Base-by-base conservation (phyloP, 2,888 invertebrate species). In the Epinotia brunnichana region DNA sequence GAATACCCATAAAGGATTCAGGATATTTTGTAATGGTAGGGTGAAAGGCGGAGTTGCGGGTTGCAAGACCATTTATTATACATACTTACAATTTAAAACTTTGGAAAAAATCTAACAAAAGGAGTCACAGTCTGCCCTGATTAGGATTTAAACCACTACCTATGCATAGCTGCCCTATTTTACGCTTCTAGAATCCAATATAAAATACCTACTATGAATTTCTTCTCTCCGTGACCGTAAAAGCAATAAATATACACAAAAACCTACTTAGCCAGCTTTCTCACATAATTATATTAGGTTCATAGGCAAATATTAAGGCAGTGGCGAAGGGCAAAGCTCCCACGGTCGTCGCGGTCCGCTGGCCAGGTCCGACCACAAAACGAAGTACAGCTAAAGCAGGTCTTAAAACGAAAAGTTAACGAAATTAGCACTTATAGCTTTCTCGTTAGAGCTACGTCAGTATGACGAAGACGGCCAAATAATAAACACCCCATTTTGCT, bases 291-390 rank as follows among this genome's bases (percentile, higher is more conserved):
- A 68, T 57, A 61, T 72, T 72, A 62, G 48, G 61, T 72, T 56
- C 72, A 72, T 62, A 68, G 72, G 68, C 67, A 72, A 72, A 72
- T 68, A 68, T 72, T 72, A 72, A 56, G 67, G 72, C 24, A n/a
- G 61, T 67, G 71, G 71, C 56, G 62, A 72, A 72, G 72, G 72
- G 68, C 67, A 48, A 13, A 56, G 61, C 62, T 72, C 72, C 72
- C 72, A 72, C 61, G 72, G 54, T 35, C 72, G 72, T 48, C 68
- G 17, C 56, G 72, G 56, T 62, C 56, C 48, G 54, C 51, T 72
- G 61, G 44, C 56, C 68, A 62, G 21, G 39, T 66, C 35, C 48
- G 15, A 57, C 68, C 72, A 62, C 72, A 62, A 62, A 66, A 15
- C 15, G 17, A 48, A 19, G 10, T 21, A 21, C 3, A 19, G 5